These are phyloP conservation scores for Chinchilla lanigera DNA, from an alignment of 2,113 vertebrate genomes.

Conservation along the genomic window DNA sequence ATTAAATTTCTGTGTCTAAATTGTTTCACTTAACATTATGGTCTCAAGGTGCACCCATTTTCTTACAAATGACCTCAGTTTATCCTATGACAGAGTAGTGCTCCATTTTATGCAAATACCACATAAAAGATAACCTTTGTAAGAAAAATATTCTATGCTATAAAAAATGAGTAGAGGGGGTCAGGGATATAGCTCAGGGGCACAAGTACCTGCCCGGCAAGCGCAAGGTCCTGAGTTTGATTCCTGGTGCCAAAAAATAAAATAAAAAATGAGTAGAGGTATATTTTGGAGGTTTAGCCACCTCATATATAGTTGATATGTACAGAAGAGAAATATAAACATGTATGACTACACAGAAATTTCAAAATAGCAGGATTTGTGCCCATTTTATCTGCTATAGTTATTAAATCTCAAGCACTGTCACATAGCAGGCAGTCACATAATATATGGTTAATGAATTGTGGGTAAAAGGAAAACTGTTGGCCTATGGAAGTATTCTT, in stretches of 20 bases:
- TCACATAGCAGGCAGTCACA: background rate
- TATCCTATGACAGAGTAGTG: background rate
- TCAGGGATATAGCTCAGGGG: too few species aligned
- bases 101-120: too few species aligned
- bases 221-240: too few species aligned
- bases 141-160: background rate
- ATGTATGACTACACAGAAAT: background rate
- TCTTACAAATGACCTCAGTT: background rate
- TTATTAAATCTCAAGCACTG: background rate
- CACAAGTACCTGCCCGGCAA: too few species aligned
- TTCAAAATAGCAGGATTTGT: background rate
- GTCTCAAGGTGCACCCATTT: background rate
- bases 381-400: background rate
- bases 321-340: background rate
- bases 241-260: too few species aligned
- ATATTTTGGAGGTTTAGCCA: background rate
- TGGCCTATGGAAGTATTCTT: background rate
- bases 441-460: background rate
- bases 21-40: background rate
- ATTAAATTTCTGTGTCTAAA: background rate
- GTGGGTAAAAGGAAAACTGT: background rate
- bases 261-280: background rate
- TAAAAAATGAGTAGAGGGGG: background rate
- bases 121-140: background rate
- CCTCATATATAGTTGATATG: background rate